These are phyloP conservation scores for Aphelocoma californica DNA, from an alignment of 2,797 vertebrate genomes.

Conservation along the genomic window DNA sequence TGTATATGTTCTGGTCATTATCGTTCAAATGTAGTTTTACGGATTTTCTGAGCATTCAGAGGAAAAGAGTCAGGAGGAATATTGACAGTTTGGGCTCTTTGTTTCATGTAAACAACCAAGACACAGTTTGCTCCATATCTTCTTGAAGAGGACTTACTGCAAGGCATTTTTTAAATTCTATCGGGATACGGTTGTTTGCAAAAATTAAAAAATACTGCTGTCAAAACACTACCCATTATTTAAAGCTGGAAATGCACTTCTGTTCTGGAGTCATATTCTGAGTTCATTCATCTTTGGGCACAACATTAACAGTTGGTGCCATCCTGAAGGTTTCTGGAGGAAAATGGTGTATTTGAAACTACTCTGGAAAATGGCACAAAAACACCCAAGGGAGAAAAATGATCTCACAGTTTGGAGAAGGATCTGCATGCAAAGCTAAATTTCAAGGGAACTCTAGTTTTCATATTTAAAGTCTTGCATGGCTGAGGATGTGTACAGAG, in stretches of 20 bases:
- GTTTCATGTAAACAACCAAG: neutral
- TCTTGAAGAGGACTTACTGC: neutral
- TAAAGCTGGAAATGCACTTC: neutral
- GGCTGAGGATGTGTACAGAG: neutral
- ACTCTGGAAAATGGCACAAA: neutral
- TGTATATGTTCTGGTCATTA: neutral
- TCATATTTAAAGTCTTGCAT: neutral
- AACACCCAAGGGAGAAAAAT: neutral
- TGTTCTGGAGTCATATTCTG: neutral
- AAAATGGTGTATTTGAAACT: neutral
- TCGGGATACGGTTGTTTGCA: rapidly evolving
- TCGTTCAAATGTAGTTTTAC: neutral
- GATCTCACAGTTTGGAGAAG: neutral
- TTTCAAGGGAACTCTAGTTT: neutral
- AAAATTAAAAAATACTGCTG: neutral
- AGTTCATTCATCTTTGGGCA: neutral
- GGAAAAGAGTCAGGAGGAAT: neutral
- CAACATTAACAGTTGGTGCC: neutral
- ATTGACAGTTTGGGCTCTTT: neutral
- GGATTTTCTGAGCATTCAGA: neutral
- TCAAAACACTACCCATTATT: neutral
- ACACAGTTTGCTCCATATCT: neutral
- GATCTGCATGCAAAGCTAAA: neutral
- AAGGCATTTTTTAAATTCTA: neutral
- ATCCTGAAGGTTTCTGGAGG: neutral